Percentiles rank a stretch among this genome's conserved stretches.
phyloP scores from a whole-genome alignment of 2,888 invertebrate genomes.

The Euzophera pinguis region DNA sequence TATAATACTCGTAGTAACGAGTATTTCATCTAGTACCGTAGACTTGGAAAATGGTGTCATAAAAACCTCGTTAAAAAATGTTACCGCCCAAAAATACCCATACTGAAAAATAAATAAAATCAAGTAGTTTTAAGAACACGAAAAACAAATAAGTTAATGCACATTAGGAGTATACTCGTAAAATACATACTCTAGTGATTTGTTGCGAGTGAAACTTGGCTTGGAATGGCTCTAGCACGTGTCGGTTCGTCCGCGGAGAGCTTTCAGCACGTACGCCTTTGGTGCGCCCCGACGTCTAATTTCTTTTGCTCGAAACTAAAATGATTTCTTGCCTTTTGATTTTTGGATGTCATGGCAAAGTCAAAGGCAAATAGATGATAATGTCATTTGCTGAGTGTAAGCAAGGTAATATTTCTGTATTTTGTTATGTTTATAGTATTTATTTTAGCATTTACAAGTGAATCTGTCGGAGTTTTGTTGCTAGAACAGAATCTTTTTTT shows the following conservation, averaged over 20 bases:
- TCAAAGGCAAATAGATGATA: background rate
- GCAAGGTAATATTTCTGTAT: no score
- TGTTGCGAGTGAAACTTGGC: slow-evolving; percentile 15
- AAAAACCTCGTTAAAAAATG: no score
- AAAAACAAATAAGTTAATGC: background rate
- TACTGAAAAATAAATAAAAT: no score
- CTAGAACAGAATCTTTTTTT: no score
- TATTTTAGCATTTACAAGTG: no score
- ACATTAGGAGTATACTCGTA: background rate
- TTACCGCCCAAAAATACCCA: no score
- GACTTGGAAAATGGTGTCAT: no score
- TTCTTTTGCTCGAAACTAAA: slow-evolving; percentile 44
- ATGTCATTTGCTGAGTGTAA: no score
- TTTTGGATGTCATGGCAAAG: background rate
- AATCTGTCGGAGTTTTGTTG: no score
- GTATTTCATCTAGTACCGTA: no score
- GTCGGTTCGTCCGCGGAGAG: slow-evolving; percentile 33
- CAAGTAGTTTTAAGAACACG: background rate
- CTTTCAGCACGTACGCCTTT: slow-evolving; percentile 46
- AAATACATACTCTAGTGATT: slow-evolving; percentile 12
- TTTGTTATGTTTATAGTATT: no score
- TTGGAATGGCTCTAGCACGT: slow-evolving; percentile 25
- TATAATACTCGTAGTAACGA: no score
- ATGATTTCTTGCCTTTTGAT: slow-evolving; percentile 22
- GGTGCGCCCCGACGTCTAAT: slow-evolving; percentile 43